These are phyloP conservation scores for Solenodon paradoxus DNA, from an alignment of 2,113 vertebrate species.

Conservation along the genomic window DNA sequence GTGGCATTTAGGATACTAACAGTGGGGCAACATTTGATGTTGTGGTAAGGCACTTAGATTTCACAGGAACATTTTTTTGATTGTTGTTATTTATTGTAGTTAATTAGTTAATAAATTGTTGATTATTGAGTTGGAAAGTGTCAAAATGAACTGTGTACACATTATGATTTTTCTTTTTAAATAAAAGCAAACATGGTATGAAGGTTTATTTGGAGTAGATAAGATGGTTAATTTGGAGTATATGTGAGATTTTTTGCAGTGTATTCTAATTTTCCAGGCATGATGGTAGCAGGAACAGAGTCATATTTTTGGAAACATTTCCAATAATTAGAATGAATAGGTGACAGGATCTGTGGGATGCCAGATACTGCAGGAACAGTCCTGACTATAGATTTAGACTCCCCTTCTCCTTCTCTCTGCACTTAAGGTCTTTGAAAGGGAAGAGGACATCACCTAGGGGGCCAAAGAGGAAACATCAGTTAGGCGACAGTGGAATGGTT, in stretches of 20 bases:
- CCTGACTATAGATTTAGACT: neutral
- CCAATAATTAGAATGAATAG: neutral
- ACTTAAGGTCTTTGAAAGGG: neutral
- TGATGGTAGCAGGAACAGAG: neutral
- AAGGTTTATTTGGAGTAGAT: neutral
- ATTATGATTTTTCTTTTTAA: neutral
- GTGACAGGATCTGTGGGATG: neutral
- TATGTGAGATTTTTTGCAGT: neutral
- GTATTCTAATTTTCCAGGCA: neutral
- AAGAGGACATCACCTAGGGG: fast-evolving
- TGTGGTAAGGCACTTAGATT: neutral
- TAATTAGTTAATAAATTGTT: neutral
- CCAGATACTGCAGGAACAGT: neutral
- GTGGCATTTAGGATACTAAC: neutral
- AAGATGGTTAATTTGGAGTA: neutral
- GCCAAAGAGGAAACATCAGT: neutral
- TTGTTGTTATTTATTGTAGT: neutral
- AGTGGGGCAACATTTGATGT: neutral
- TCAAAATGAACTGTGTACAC: neutral
- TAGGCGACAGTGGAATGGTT: neutral
- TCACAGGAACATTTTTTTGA: neutral
- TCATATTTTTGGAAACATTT: neutral
- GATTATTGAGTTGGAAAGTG: neutral
- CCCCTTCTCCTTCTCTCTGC: neutral
- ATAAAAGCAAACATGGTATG: neutral